Conservation (phyloP, 1,140 invertebrate species). For the Hydropsyche tenuis region DNA sequence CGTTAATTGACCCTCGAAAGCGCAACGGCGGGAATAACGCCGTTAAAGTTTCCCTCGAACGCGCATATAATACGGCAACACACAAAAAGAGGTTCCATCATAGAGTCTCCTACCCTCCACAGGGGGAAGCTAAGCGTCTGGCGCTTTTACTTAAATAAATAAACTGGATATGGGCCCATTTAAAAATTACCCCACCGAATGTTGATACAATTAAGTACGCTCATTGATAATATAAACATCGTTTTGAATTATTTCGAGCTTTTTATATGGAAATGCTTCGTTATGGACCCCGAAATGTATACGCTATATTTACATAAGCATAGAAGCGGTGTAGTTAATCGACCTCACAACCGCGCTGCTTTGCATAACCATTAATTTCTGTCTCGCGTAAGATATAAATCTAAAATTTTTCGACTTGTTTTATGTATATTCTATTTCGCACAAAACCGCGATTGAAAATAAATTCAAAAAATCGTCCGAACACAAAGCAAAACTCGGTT, state of each 20-base stretch:
- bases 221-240: no score
- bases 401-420: constrained; percentile 6
- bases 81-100: constrained; percentile 20
- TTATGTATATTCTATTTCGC: not conserved
- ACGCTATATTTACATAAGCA: no score
- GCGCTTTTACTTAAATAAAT: constrained; percentile 17
- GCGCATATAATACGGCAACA: not conserved
- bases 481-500: no score
- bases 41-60: constrained; percentile 24
- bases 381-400: constrained; percentile 1
- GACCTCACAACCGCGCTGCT: no score
- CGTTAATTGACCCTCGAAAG: constrained; percentile 33
- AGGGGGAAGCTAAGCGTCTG: not conserved
- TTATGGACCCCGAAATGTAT: no score
- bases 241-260: no score
- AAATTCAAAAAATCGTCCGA: no score
- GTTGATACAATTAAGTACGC: not conserved
- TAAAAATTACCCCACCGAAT: not conserved
- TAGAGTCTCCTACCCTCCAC: not conserved
- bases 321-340: no score
- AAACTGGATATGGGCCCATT: not conserved
- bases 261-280: no score
- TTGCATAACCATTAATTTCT: no score
- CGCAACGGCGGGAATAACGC: constrained; percentile 29
- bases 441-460: no score